These are phyloP conservation scores for Centroberyx gerrardi DNA, from an alignment of 2,797 vertebrate genomes.

Conservation along the genomic window DNA sequence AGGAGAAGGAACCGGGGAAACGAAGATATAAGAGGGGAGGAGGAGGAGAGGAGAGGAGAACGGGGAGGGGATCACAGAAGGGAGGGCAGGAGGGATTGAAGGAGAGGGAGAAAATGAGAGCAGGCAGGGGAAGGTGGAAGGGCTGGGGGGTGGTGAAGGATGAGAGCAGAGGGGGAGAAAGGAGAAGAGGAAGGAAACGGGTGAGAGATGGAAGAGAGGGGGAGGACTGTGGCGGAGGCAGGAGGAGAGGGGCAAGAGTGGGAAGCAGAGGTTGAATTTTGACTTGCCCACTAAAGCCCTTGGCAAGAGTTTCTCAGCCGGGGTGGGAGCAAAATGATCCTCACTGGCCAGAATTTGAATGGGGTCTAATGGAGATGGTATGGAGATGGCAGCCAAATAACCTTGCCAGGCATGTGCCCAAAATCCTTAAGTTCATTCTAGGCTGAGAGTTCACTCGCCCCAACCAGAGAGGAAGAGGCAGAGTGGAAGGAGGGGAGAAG, in stretches of 20 bases:
- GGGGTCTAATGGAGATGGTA: background rate
- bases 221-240: conserved; percentile 34
- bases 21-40: background rate
- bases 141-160: background rate
- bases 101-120: conserved; percentile 11
- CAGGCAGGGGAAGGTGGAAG: conserved; percentile 3
- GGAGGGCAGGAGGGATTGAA: conserved; percentile 42
- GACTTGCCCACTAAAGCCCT: background rate
- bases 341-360: background rate
- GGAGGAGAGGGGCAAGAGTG: background rate
- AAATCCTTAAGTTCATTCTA: no score
- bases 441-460: no score
- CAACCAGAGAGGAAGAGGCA: background rate
- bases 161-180: background rate
- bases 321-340: conserved; percentile 5
- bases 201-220: conserved; percentile 28
- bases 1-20: conserved; percentile 52
- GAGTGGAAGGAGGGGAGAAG: background rate
- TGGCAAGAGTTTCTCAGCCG: background rate
- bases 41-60: background rate
- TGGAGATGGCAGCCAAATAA: background rate
- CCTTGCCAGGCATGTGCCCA: background rate
- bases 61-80: conserved; percentile 41
- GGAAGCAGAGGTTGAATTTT: conserved; percentile 2
- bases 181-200: conserved; percentile 21